Conservation (phyloP, 1,140 invertebrate species). For the Metaphire vulgaris region DNA sequence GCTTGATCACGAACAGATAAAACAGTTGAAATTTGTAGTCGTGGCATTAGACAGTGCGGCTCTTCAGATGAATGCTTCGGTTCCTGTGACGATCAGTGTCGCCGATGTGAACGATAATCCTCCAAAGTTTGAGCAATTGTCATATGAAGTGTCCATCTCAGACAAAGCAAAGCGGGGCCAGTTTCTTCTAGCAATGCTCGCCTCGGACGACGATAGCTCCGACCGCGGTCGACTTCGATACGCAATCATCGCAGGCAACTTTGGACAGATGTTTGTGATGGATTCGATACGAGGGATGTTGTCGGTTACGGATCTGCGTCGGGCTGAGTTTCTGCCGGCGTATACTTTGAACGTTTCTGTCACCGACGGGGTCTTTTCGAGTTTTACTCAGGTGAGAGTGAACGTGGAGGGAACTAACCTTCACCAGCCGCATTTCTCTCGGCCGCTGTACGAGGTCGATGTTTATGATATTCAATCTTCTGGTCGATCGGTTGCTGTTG, state of each 20-base stretch:
- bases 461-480: slow-evolving; percentile 52
- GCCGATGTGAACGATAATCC: slow-evolving; percentile 52
- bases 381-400: slow-evolving; percentile 56
- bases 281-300: slow-evolving; percentile 63
- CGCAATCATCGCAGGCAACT: slow-evolving; percentile 75
- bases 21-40: slow-evolving; percentile 69
- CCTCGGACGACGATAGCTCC: slow-evolving; percentile 74
- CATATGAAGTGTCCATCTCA: slow-evolving; percentile 71
- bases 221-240: slow-evolving; percentile 70
- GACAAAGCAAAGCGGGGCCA: slow-evolving; percentile 74
- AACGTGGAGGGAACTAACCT: slow-evolving; percentile 72
- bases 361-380: slow-evolving; percentile 49
- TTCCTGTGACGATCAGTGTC: slow-evolving; percentile 67
- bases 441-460: slow-evolving; percentile 63
- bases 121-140: slow-evolving; percentile 60
- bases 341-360: slow-evolving; percentile 49
- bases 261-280: slow-evolving; percentile 74
- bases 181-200: slow-evolving; percentile 77
- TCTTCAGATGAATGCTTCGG: slow-evolving; percentile 67
- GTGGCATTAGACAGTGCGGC: slow-evolving; percentile 72
- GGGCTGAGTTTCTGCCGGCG: slow-evolving; percentile 58
- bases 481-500: slow-evolving; percentile 47
- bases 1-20: slow-evolving; percentile 69
- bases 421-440: slow-evolving; percentile 68
- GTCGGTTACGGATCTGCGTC: slow-evolving; percentile 61